These are phyloP conservation scores for Caenorhabditis sp. DNA, from an alignment of 2,888 invertebrate genomes.

Conservation along the genomic window DNA sequence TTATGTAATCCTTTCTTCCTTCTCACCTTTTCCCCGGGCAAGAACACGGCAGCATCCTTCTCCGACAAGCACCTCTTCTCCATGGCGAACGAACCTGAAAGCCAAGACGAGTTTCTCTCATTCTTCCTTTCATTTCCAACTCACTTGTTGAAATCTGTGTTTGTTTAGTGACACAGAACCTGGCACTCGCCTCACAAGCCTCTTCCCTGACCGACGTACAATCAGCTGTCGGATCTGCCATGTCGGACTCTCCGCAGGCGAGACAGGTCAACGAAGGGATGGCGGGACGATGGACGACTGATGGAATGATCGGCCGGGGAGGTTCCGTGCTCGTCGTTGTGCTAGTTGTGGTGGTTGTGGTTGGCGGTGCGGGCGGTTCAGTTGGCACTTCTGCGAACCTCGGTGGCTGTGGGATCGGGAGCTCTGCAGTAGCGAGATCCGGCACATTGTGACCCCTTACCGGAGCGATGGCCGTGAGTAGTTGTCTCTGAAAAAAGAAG, in stretches of 20 bases:
- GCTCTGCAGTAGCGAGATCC: constrained; percentile 42
- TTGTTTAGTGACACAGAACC: constrained; percentile 71
- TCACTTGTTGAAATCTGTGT: constrained; percentile 70
- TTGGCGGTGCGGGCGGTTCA: constrained; percentile 20
- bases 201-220: constrained; percentile 52
- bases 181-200: constrained; percentile 20
- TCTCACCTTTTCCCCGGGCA: constrained; percentile 67
- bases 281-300: constrained; percentile 17
- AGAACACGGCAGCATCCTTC: constrained; percentile 62
- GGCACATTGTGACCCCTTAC: constrained; percentile 33
- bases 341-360: constrained; percentile 14
- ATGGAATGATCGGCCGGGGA: constrained; percentile 33
- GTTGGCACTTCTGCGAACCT: constrained; percentile 26
- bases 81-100: constrained; percentile 69
- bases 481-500: constrained; percentile 43
- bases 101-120: neutral
- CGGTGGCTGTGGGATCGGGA: constrained; percentile 38
- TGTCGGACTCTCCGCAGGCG: constrained; percentile 58
- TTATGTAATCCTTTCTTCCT: neutral
- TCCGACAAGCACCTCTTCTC: constrained; percentile 71
- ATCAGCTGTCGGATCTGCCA: constrained; percentile 68
- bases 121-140: neutral
- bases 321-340: neutral
- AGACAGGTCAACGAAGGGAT: constrained; percentile 40
- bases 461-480: constrained; percentile 40